These are phyloP conservation scores for Falcaria lacertinaria DNA, from an alignment of 2,888 invertebrate species.

Conservation along the genomic window DNA sequence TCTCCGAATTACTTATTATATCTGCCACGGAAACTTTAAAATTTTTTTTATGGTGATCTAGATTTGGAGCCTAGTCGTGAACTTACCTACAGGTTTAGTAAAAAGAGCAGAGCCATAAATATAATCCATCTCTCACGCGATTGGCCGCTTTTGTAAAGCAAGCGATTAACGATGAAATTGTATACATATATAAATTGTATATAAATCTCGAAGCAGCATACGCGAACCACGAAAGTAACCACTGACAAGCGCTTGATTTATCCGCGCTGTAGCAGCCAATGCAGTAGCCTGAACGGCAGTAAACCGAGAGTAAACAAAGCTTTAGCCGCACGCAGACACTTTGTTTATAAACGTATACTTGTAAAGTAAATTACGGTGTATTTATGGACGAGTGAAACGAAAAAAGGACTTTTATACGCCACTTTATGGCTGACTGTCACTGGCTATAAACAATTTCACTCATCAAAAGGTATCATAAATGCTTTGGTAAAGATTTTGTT, in stretches of 20 bases:
- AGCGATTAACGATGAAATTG: constrained; percentile 12
- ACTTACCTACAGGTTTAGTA: neutral
- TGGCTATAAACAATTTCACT: constrained; percentile 2
- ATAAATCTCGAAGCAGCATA: constrained; percentile 26
- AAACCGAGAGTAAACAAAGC: constrained; percentile 35
- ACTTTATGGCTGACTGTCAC: neutral
- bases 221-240: constrained; percentile 19
- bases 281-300: constrained; percentile 38
- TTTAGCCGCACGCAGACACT: constrained; percentile 22
- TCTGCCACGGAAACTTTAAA: no score
- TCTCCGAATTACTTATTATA: no score
- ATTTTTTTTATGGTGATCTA: no score
- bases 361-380: constrained; percentile 9
- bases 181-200: constrained; percentile 19
- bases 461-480: no score
- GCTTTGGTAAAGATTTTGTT: no score
- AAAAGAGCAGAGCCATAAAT: neutral
- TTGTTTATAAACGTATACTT: constrained; percentile 19
- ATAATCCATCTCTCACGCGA: constrained; percentile 1
- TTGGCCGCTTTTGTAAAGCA: constrained; percentile 7
- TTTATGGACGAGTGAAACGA: constrained; percentile 8
- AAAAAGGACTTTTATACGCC: neutral
- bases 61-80: no score
- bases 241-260: constrained; percentile 33
- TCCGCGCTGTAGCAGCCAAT: constrained; percentile 35